Percentiles rank a stretch among this genome's conserved stretches.
phyloP scores from a whole-genome alignment of 2,113 vertebrate species.

The Aptenodytes forsteri region DNA sequence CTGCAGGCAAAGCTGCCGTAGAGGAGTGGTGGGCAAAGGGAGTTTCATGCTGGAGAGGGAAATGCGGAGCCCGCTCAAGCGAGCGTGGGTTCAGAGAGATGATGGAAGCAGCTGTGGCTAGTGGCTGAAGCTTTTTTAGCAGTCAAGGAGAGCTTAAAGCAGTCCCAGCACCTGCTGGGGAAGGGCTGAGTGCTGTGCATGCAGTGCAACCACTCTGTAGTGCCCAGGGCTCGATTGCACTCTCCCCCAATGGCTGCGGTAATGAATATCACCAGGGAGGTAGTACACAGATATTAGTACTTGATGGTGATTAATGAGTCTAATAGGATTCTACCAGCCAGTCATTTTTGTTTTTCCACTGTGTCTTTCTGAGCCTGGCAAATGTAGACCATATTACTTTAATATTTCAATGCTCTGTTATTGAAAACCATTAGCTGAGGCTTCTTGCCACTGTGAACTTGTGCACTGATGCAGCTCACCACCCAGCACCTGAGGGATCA shows the following conservation, averaged over 20 bases:
- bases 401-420: not conserved
- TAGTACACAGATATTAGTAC: not conserved
- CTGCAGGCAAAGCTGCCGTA: not conserved
- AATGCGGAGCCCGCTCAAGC: rapidly evolving
- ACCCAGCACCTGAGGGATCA: rapidly evolving
- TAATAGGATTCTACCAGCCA: not conserved
- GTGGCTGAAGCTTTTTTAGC: not conserved
- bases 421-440: not conserved
- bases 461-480: not conserved
- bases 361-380: not conserved
- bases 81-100: not conserved
- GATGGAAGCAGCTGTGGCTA: not conserved
- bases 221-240: not conserved
- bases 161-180: not conserved
- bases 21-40: not conserved
- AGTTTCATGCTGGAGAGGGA: not conserved
- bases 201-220: not conserved
- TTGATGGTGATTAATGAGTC: not conserved
- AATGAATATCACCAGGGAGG: not conserved
- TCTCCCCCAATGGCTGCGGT: not conserved
- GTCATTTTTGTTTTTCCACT: not conserved
- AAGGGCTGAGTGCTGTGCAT: not conserved
- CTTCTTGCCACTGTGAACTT: not conserved
- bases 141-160: not conserved
- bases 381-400: not conserved